These are phyloP conservation scores for Callyntrura sp. DNA, from an alignment of 2,888 invertebrate genomes.

Conservation along the genomic window DNA sequence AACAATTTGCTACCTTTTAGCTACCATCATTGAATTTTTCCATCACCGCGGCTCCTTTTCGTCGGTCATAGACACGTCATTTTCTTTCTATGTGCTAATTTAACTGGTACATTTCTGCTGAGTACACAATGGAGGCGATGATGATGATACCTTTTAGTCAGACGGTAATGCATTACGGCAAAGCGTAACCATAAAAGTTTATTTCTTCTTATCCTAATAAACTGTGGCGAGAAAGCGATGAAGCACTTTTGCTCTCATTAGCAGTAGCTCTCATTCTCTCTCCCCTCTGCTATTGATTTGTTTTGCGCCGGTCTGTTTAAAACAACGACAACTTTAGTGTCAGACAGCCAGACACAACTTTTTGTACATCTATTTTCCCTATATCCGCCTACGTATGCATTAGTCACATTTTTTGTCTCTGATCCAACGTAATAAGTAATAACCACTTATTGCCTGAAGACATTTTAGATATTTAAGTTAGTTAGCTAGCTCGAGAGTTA, in stretches of 20 bases:
- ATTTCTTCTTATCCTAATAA: constrained; percentile 9
- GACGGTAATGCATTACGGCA: background rate
- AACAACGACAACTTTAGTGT: background rate
- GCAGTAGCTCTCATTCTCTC: constrained; percentile 15
- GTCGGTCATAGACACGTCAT: background rate
- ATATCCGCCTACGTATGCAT: background rate
- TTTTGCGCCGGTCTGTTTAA: constrained; percentile 58
- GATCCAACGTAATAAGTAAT: background rate
- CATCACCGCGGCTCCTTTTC: background rate
- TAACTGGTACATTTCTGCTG: no score
- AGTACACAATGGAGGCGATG: no score
- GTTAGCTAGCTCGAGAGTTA: background rate
- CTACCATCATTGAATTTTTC: no score
- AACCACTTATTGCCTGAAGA: no score
- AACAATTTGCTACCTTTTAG: no score
- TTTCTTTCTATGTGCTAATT: background rate
- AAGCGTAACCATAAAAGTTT: constrained; percentile 18
- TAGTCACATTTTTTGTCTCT: background rate
- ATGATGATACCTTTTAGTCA: no score
- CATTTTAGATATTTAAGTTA: no score
- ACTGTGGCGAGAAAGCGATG: background rate
- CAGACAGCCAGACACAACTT: background rate
- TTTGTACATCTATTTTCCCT: background rate
- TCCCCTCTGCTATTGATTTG: constrained; percentile 51
- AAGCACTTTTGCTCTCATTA: constrained; percentile 42